Conservation (phyloP, 2,113 vertebrate species). For the Athene noctua region DNA sequence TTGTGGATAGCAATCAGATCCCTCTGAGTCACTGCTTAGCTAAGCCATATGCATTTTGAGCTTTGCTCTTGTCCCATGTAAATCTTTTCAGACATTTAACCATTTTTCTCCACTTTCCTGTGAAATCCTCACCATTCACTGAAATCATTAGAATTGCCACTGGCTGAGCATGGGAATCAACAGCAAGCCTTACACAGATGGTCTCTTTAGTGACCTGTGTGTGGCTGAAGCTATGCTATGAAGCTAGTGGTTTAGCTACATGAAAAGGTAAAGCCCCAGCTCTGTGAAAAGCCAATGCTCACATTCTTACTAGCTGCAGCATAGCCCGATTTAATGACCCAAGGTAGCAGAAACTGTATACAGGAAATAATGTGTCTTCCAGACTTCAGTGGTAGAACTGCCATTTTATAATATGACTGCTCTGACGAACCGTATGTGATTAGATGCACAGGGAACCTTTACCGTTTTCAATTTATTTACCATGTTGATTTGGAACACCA, state of each 20-base stretch:
- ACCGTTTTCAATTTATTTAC: background rate
- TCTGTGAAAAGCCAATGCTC: background rate
- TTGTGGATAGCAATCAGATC: slow-evolving; percentile 53
- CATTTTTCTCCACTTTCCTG: background rate
- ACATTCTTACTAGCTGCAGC: background rate
- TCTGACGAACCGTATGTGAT: background rate
- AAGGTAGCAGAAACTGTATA: background rate
- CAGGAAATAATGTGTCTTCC: background rate
- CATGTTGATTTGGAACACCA: background rate
- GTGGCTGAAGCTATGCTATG: background rate
- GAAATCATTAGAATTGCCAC: background rate
- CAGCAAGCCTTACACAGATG: background rate
- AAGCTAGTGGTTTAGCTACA: background rate
- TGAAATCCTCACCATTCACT: background rate
- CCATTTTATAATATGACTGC: background rate
- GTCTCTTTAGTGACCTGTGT: background rate
- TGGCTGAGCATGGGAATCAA: background rate
- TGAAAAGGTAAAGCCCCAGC: background rate
- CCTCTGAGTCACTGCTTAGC: slow-evolving; percentile 64
- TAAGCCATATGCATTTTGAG: slow-evolving; percentile 35
- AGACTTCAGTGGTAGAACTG: background rate
- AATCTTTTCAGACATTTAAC: slow-evolving; percentile 33
- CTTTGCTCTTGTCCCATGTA: background rate
- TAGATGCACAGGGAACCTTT: background rate
- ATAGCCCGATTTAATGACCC: background rate